Evolutionary conservation across 1,140 invertebrate genomes (phyloP).

Genomic region (Drosophila parabipectinata): DNA sequence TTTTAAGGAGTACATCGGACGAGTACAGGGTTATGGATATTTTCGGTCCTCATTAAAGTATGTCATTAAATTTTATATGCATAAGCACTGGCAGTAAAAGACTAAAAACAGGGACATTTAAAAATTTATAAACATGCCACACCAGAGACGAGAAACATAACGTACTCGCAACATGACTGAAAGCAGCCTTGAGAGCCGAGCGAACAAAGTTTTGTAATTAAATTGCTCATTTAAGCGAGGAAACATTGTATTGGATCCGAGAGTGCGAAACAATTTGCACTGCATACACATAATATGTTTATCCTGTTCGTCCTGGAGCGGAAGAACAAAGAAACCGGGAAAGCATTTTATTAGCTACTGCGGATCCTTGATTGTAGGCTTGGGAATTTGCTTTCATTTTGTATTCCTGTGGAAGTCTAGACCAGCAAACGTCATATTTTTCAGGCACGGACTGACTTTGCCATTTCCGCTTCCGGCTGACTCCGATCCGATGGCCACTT

Average conservation of each 20-base stretch:
- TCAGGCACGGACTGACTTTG: conserved; percentile 30
- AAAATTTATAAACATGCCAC: conserved; percentile 61
- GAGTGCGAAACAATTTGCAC: conserved; percentile 8
- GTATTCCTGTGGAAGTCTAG: conserved; percentile 39
- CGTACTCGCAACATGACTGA: conserved; percentile 52
- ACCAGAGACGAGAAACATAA: conserved; percentile 32
- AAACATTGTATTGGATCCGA: conserved; percentile 24
- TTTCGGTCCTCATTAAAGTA: conserved; percentile 72
- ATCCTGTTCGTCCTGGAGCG: not conserved
- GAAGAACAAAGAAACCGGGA: not conserved
- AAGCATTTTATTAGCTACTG: not conserved
- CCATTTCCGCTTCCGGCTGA: conserved; percentile 23
- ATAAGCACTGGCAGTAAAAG: conserved; percentile 40
- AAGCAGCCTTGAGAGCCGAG: conserved; percentile 6
- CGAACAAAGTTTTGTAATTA: conserved; percentile 49
- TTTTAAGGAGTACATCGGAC: not conserved
- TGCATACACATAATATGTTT: conserved; percentile 8
- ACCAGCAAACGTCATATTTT: conserved; percentile 58
- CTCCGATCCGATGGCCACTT: conserved; percentile 22
- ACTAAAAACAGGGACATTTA: conserved; percentile 36
- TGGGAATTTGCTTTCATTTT: not conserved
- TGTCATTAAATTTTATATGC: conserved; percentile 79
- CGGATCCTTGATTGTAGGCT: conserved; percentile 11
- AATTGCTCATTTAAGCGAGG: conserved; percentile 47
- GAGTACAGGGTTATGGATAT: conserved; percentile 42